Base-by-base conservation (phyloP, 1,140 invertebrate species). In the Brachionus angularis region DNA sequence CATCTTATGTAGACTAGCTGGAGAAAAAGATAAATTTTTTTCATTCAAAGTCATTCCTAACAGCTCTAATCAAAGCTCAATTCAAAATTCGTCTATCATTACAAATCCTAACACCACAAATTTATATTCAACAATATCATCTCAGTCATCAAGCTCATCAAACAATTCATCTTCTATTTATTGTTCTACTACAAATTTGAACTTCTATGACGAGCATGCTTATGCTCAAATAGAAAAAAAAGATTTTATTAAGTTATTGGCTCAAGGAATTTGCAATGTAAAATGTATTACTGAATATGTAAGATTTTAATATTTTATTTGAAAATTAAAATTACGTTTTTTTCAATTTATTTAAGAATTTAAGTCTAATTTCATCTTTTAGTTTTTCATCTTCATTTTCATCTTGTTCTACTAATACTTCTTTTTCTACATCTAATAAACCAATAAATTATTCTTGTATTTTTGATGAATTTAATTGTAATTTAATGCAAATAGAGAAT, bases 211-310 rank as follows among this genome's bases (percentile, higher is more conserved):
- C 94, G 55, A 77, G 78, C 34, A 76, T 74, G 53, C 74, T 75
- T 31, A 89, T 71, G 87, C 91, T 81, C 87, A 89, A 53, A 85
- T 87, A 34, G 87, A 89, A 77, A 95, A 94, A 80, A 82, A 84
- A 18, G 84, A 86, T 73, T 91, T 92, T 79, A 84, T 94, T 62
- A 86, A 87, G 73, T 87, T 85, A 53, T 82, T 96, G 33, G 93
- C 90, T 78, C 85, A 89, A 76, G 89, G 91, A 80, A 89, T 93
- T 23, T 82, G 81, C 23, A 82, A 81, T 71, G 78, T 76, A 62
- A 73, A 78, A n/a, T 84, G 83, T 74, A 74, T 81, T 47, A 78
- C 83, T 58, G 83, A 84, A 75, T 77, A 80, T 61, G 83, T 84
- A 77, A 77, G 77, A 75, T 8, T 47, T 29, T 23, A 62, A 47